Conservation (phyloP, 1,140 invertebrate species). For the Microplitis mediator region DNA sequence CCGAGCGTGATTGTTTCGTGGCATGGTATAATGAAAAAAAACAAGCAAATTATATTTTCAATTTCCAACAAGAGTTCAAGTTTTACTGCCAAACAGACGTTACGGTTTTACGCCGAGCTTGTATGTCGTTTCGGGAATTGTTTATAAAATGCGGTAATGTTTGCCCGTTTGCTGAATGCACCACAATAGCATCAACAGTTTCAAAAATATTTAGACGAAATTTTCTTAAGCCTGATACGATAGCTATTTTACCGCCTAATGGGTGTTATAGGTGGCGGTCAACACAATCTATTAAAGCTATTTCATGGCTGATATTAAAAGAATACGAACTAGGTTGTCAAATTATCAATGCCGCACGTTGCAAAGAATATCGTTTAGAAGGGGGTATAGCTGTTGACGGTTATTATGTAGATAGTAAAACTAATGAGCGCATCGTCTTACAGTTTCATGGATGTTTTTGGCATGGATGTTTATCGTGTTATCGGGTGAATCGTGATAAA, state of each 20-base stretch:
- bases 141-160: constrained; percentile 21
- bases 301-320: constrained; percentile 17
- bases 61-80: constrained; percentile 29
- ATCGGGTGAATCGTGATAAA: constrained; percentile 10
- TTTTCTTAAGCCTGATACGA: constrained; percentile 26
- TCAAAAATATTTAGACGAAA: constrained; percentile 24
- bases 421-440: not conserved
- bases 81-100: constrained; percentile 32
- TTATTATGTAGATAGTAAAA: not conserved
- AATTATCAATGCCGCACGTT: not conserved
- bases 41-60: constrained; percentile 28
- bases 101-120: constrained; percentile 26
- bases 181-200: constrained; percentile 31
- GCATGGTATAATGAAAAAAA: constrained; percentile 24
- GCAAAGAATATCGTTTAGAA: constrained; percentile 11
- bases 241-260: constrained; percentile 15
- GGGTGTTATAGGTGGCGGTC: constrained; percentile 2
- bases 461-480: constrained; percentile 9
- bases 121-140: constrained; percentile 24
- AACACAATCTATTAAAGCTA: constrained; percentile 13
- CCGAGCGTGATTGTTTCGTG: constrained; percentile 24
- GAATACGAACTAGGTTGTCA: not conserved
- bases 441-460: not conserved
- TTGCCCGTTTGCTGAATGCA: constrained; percentile 25
- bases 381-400: constrained; percentile 9